Evolutionary conservation across 2,888 invertebrate species (phyloP).

Genomic region (Macaria notata): DNA sequence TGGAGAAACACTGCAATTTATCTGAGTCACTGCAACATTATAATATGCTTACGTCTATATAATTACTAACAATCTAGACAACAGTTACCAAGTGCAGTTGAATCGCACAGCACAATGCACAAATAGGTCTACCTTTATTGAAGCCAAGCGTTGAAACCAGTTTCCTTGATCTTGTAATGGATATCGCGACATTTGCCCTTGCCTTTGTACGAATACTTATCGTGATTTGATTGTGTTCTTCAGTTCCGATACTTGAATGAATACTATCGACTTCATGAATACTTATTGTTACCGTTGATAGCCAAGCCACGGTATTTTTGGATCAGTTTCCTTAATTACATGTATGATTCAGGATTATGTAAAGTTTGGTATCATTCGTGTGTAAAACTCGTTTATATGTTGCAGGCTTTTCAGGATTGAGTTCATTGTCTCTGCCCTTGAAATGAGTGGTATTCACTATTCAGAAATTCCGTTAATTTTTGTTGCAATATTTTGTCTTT

Average conservation of each 20-base stretch:
- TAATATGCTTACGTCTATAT: neutral
- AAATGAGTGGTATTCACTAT: too few species aligned
- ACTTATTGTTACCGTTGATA: constrained; percentile 2
- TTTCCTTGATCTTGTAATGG: constrained; percentile 37
- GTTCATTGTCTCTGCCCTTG: too few species aligned
- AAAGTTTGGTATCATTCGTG: neutral
- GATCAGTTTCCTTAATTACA: neutral
- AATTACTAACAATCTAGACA: too few species aligned
- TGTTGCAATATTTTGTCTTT: too few species aligned
- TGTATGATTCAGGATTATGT: neutral
- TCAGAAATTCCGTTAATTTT: too few species aligned
- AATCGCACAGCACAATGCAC: constrained; percentile 33
- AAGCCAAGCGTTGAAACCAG: constrained; percentile 34
- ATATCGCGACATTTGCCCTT: constrained; percentile 26
- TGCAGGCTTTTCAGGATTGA: too few species aligned
- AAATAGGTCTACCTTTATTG: constrained; percentile 37
- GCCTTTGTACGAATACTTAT: constrained; percentile 9
- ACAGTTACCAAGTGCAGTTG: constrained; percentile 20
- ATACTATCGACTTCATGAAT: constrained; percentile 1
- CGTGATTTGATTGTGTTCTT: constrained; percentile 4
- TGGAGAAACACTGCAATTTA: constrained; percentile 23
- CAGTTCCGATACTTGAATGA: neutral
- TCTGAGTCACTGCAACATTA: constrained; percentile 19
- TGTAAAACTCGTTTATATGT: too few species aligned
- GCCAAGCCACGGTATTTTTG: neutral